These are phyloP conservation scores for Lasioglossum leucozonium DNA, from an alignment of 2,888 invertebrate species.

Conservation along the genomic window DNA sequence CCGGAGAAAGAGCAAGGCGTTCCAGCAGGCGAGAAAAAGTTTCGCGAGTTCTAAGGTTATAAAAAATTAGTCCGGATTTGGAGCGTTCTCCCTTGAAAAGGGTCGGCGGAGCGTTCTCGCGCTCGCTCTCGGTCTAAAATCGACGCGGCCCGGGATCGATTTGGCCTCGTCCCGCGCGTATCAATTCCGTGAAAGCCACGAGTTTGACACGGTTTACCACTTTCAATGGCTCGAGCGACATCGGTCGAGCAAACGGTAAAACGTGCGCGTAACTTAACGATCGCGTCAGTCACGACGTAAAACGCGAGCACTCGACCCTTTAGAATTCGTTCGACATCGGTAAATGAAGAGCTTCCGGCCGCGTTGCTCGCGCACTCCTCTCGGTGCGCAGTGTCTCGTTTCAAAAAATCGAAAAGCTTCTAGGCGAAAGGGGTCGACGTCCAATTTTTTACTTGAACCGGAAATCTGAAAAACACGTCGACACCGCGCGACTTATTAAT, in stretches of 20 bases:
- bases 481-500: no score
- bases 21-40: not conserved
- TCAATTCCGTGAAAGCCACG: constrained; percentile 40
- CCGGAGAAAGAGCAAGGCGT: not conserved
- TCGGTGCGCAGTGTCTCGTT: not conserved
- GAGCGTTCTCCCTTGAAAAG: not conserved
- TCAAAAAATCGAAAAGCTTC: not conserved
- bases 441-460: not conserved
- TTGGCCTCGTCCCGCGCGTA: constrained; percentile 10
- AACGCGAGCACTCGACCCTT: constrained; percentile 12
- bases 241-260: constrained; percentile 13
- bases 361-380: not conserved
- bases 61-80: not conserved
- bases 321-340: constrained; percentile 9
- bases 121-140: not conserved
- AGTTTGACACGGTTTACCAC: constrained; percentile 44
- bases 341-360: constrained; percentile 8
- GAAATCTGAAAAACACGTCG: not conserved
- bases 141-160: constrained; percentile 6
- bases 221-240: constrained; percentile 11
- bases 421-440: not conserved
- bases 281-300: not conserved
- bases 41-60: not conserved
- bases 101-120: not conserved
- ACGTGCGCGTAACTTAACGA: constrained; percentile 15